Percentiles rank a stretch among this genome's conserved stretches.
These are phyloP conservation scores for Epirrita christyi DNA, from an alignment of 2,888 invertebrate genomes.

Conservation along the genomic window DNA sequence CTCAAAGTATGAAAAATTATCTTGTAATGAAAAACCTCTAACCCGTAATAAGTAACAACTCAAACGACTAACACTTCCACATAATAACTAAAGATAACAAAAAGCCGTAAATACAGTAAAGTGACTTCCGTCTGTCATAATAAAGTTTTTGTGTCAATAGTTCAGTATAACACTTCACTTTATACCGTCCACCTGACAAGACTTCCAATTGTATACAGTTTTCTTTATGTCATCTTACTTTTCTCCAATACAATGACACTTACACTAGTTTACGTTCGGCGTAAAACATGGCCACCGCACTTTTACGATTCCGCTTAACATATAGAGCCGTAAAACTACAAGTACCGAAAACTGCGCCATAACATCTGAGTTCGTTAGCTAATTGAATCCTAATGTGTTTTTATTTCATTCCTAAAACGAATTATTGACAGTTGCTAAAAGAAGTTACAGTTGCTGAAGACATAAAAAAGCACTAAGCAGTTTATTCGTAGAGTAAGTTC, in stretches of 20 bases:
- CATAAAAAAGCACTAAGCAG: conserved; percentile 7
- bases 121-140: not conserved
- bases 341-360: conserved; percentile 67
- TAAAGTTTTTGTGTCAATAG: not conserved
- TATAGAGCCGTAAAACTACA: conserved; percentile 73
- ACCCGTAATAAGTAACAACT: no score
- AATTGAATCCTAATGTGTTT: conserved; percentile 66
- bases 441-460: not conserved
- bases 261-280: conserved; percentile 66
- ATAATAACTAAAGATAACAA: not conserved
- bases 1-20: no score
- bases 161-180: conserved; percentile 1
- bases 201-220: conserved; percentile 48
- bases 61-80: no score
- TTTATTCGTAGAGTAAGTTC: no score
- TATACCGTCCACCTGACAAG: conserved; percentile 1
- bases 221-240: conserved; percentile 59
- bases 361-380: conserved; percentile 72
- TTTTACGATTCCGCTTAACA: conserved; percentile 80
- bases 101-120: not conserved
- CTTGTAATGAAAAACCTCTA: no score
- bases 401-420: conserved; percentile 51
- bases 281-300: conserved; percentile 72
- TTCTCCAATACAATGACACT: conserved; percentile 62
- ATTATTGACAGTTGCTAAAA: conserved; percentile 44